phyloP scores from a whole-genome alignment of 2,113 vertebrate species.

The Pao palembangensis region DNA sequence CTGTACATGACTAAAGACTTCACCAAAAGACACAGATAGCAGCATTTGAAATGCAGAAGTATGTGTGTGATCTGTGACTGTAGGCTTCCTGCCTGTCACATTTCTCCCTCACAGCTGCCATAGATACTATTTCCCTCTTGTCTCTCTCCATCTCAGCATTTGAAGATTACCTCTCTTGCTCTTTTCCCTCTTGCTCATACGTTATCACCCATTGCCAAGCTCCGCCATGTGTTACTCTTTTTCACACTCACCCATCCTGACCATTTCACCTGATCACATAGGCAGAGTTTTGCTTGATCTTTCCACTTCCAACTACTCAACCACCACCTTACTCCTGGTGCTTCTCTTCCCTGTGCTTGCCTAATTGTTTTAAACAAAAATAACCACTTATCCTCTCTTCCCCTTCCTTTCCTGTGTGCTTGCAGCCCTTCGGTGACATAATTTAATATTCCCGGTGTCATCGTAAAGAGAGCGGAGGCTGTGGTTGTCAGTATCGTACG shows the following conservation, averaged over 20 bases:
- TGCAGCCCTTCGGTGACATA: constrained; percentile 51
- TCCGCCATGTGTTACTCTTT: constrained; percentile 35
- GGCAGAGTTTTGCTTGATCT: constrained; percentile 47
- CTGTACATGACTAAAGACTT: too few species aligned
- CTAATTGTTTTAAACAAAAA: too few species aligned
- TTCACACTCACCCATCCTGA: constrained; percentile 26
- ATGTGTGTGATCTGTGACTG: constrained; percentile 37
- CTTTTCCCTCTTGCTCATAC: neutral
- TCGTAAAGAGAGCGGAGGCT: constrained; percentile 65
- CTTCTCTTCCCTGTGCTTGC: constrained; percentile 3
- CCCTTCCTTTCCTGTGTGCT: constrained; percentile 10
- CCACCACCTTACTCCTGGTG: constrained; percentile 13
- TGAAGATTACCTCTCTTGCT: constrained; percentile 13
- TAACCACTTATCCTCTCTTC: constrained; percentile 2
- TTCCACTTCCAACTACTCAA: constrained; percentile 35
- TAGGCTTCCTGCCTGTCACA: constrained; percentile 44
- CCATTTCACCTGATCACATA: constrained; percentile 57
- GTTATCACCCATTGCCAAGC: constrained; percentile 19
- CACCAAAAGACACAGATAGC: constrained; percentile 5
- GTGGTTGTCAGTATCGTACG: constrained; percentile 52
- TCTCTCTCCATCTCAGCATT: constrained; percentile 1
- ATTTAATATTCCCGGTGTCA: constrained; percentile 68
- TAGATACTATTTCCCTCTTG: neutral
- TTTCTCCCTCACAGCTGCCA: constrained; percentile 32
- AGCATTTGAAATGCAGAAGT: constrained; percentile 29